Percentiles rank a stretch among this genome's conserved stretches.
phyloP scores from a whole-genome alignment of 1,140 invertebrate genomes.

The Nautilus pompilius region DNA sequence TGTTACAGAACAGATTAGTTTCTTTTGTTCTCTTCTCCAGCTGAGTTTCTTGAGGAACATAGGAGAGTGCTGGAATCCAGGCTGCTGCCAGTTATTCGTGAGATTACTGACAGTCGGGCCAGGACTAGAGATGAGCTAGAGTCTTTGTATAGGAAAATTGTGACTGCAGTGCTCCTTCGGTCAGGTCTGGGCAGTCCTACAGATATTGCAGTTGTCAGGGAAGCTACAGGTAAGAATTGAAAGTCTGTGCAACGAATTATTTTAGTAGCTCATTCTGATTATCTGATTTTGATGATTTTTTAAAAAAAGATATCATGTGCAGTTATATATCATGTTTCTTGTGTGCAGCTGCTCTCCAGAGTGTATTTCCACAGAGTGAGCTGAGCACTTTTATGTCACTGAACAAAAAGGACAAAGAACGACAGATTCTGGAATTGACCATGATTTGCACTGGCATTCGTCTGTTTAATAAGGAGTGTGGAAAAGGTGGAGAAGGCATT shows the following conservation, averaged over 20 bases:
- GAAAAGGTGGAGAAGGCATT: constrained; percentile 57
- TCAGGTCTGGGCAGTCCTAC: constrained; percentile 56
- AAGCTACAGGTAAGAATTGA: constrained; percentile 51
- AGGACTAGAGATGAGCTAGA: constrained; percentile 55
- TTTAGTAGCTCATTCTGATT: too few relatives aligned
- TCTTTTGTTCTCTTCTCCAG: too few relatives aligned
- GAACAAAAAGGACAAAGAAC: constrained; percentile 55
- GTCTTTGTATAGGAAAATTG: constrained; percentile 56
- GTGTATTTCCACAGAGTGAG: constrained; percentile 70
- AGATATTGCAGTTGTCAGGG: constrained; percentile 60
- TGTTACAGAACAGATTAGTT: too few relatives aligned
- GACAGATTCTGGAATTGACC: constrained; percentile 54
- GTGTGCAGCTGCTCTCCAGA: constrained; percentile 64
- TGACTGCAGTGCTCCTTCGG: constrained; percentile 52
- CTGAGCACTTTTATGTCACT: constrained; percentile 64
- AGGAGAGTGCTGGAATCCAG: constrained; percentile 53
- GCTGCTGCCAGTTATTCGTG: constrained; percentile 53
- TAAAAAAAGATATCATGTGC: neutral
- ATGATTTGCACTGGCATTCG: constrained; percentile 56
- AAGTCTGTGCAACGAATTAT: too few relatives aligned
- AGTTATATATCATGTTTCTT: constrained; percentile 4
- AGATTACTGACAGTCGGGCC: constrained; percentile 55
- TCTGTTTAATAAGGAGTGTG: constrained; percentile 58
- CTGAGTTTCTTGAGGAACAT: constrained; percentile 56
- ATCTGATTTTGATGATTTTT: neutral